Conservation (phyloP, 2,888 invertebrate genomes). For the Coelinius sp. region DNA sequence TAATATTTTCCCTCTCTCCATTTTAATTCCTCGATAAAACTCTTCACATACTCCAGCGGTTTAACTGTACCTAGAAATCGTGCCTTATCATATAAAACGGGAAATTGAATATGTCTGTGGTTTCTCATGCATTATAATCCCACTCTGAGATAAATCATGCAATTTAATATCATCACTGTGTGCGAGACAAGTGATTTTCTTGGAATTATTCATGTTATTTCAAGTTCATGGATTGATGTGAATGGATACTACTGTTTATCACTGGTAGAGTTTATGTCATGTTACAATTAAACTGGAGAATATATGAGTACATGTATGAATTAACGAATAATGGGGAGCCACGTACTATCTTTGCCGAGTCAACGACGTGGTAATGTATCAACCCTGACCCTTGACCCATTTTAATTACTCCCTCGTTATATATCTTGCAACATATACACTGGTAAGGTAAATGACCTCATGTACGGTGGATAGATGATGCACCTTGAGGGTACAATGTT, state of each 20-base stretch:
- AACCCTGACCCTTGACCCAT: constrained; percentile 34
- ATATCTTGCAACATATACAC: background rate
- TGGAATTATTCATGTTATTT: background rate
- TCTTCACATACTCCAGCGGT: background rate
- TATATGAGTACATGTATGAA: background rate
- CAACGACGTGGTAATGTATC: constrained; percentile 23
- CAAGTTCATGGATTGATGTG: background rate
- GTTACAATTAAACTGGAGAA: background rate
- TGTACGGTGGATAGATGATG: background rate
- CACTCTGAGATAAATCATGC: background rate
- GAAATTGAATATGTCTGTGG: constrained; percentile 17
- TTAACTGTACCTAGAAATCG: constrained; percentile 6
- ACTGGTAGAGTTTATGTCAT: background rate
- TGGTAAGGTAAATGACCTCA: constrained; percentile 22
- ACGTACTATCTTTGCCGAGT: constrained; percentile 26
- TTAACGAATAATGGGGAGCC: constrained; percentile 24
- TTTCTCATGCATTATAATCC: constrained; percentile 3
- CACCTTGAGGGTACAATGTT: background rate
- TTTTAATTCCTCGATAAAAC: background rate
- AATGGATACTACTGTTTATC: background rate
- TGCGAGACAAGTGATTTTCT: background rate
- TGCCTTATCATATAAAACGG: constrained; percentile 6
- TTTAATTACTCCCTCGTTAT: constrained; percentile 33
- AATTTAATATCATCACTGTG: background rate
- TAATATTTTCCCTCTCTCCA: background rate